Evolutionary conservation across 2,113 vertebrate genomes (phyloP).

Genomic region (Halichoerus grypus): DNA sequence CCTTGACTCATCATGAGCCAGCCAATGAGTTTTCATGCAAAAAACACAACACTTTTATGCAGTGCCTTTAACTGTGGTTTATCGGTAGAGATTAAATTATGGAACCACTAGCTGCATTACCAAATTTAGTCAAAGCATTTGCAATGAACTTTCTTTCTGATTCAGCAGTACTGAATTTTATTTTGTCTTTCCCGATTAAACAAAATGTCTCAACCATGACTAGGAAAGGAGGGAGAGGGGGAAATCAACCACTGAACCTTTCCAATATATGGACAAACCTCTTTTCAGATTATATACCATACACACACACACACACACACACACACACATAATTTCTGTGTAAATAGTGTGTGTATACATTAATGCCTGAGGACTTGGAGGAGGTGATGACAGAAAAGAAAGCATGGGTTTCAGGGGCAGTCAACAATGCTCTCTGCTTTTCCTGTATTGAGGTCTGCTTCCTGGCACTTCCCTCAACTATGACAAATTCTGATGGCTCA

Average conservation of each 20-base stretch:
- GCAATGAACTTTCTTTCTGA: background rate
- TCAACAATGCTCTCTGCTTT: background rate
- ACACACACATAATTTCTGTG: background rate
- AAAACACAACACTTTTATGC: background rate
- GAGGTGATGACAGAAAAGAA: background rate
- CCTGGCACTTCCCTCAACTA: background rate
- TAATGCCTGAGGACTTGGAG: background rate
- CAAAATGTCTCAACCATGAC: background rate
- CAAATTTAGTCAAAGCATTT: conserved; percentile 45
- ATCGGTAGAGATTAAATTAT: conserved; percentile 34
- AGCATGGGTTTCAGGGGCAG: background rate
- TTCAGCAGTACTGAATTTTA: conserved; percentile 19
- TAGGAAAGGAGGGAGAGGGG: background rate
- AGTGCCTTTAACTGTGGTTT: conserved; percentile 19
- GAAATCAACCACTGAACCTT: background rate
- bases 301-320: too few species aligned
- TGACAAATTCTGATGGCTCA: background rate
- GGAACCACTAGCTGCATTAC: background rate
- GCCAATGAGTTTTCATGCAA: background rate
- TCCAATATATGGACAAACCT: background rate
- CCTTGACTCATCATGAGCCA: background rate
- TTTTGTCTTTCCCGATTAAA: conserved; percentile 4
- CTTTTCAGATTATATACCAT: background rate
- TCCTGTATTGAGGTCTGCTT: background rate
- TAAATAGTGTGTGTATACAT: background rate